phyloP scores from a whole-genome alignment of 2,888 invertebrate species.

The Lepidochitona cinerea region DNA sequence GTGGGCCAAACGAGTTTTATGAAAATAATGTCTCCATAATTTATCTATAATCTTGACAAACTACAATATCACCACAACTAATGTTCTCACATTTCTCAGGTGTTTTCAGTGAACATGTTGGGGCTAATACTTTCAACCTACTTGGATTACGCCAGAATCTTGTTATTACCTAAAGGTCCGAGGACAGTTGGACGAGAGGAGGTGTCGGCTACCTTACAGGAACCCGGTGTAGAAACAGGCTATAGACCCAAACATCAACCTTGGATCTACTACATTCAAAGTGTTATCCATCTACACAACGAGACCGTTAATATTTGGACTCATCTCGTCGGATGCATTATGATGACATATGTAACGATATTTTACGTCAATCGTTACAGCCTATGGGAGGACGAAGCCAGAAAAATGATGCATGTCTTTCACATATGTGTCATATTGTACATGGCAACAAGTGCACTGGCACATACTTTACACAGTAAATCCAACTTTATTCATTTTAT shows the following conservation, averaged over 20 bases:
- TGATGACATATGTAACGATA: constrained; percentile 28
- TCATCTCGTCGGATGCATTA: constrained; percentile 42
- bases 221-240: constrained; percentile 46
- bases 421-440: constrained; percentile 32
- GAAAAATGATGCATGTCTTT: constrained; percentile 38
- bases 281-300: constrained; percentile 53
- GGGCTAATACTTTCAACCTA: not conserved
- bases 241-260: constrained; percentile 40
- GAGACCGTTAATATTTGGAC: constrained; percentile 59
- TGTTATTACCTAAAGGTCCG: not conserved
- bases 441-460: constrained; percentile 39
- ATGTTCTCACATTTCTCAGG: too few relatives aligned
- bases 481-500: constrained; percentile 46
- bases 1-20: too few relatives aligned
- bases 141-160: not conserved
- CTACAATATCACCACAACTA: too few relatives aligned
- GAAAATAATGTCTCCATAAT: too few relatives aligned
- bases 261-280: constrained; percentile 46
- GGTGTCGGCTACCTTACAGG: constrained; percentile 38
- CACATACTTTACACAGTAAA: constrained; percentile 52
- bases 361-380: constrained; percentile 3
- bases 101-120: too few relatives aligned
- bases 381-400: constrained; percentile 17
- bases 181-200: not conserved
- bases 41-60: too few relatives aligned